These are phyloP conservation scores for Camponotus floridanus DNA, from an alignment of 1,140 invertebrate species.

Conservation along the genomic window DNA sequence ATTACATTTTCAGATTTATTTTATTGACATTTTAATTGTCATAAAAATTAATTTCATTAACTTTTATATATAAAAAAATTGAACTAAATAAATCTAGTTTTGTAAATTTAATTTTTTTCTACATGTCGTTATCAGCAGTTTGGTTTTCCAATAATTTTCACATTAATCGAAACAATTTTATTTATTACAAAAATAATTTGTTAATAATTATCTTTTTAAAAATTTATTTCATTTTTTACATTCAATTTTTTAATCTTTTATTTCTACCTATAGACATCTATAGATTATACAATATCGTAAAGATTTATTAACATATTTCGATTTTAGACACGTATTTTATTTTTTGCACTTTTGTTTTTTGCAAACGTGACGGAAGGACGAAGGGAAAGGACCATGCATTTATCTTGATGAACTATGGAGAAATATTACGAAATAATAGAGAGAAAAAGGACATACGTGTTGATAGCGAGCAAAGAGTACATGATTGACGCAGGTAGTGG, in stretches of 20 bases:
- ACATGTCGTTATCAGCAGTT: constrained; percentile 2
- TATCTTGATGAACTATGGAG: not conserved
- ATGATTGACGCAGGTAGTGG: not conserved
- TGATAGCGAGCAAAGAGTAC: constrained; percentile 5
- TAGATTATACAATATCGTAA: not conserved
- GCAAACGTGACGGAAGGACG: not conserved
- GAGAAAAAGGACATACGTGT: not conserved
- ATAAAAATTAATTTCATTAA: constrained; percentile 17
- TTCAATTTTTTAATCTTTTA: not conserved
- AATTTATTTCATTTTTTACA: not conserved
- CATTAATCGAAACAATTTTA: not conserved
- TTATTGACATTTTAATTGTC: constrained; percentile 41
- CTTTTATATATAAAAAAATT: constrained; percentile 24
- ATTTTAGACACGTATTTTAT: constrained; percentile 13
- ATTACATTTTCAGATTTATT: constrained; percentile 8
- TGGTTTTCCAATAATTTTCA: not conserved
- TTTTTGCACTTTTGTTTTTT: constrained; percentile 13
- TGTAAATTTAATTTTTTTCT: not conserved
- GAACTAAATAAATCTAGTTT: not conserved
- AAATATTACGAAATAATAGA: constrained; percentile 22
- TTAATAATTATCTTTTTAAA: constrained; percentile 33
- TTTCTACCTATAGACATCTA: not conserved
- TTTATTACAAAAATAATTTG: constrained; percentile 10
- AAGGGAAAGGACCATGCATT: not conserved
- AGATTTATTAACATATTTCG: constrained; percentile 18